Conservation (phyloP, 2,797 vertebrate genomes). For the Scarus forsteni region DNA sequence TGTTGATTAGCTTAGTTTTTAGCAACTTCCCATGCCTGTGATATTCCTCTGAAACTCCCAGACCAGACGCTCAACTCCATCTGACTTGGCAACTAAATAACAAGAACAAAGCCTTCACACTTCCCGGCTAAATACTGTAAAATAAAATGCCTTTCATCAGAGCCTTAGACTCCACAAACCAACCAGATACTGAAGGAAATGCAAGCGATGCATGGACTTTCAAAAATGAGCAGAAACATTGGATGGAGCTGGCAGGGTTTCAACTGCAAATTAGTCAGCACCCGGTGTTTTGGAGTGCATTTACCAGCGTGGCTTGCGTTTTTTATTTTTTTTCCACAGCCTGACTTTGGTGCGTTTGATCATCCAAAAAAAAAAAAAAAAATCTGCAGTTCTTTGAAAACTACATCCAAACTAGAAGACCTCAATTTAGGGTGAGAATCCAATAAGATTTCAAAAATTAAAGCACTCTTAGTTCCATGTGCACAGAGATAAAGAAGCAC, state of each 20-base stretch:
- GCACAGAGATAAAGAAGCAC: background rate
- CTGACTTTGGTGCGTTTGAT: constrained; percentile 28
- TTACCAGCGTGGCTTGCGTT: background rate
- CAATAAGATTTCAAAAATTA: constrained; percentile 17
- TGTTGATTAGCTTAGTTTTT: constrained; percentile 81
- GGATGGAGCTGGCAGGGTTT: constrained; percentile 20
- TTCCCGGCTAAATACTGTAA: constrained; percentile 66
- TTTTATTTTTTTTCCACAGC: background rate
- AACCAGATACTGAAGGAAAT: constrained; percentile 12
- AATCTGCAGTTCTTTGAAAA: constrained; percentile 15
- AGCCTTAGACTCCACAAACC: constrained; percentile 31
- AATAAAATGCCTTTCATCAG: constrained; percentile 59
- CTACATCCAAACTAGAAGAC: constrained; percentile 3
- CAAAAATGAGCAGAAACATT: constrained; percentile 23
- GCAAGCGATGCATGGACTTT: background rate
- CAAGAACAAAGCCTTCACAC: constrained; percentile 70
- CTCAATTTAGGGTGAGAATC: background rate
- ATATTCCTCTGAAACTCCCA: constrained; percentile 82
- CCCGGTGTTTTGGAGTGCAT: constrained; percentile 12
- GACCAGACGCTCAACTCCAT: constrained; percentile 80
- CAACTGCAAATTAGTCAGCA: constrained; percentile 16
- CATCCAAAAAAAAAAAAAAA: constrained; percentile 1
- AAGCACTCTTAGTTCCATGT: constrained; percentile 18
- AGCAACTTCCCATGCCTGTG: constrained; percentile 77
- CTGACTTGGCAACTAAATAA: constrained; percentile 74